A percentile compares a stretch with the other conserved stretches of the same genome.
phyloP scores from a whole-genome alignment of 2,797 vertebrate genomes.

The Microctenopoma stevenorrisi region DNA sequence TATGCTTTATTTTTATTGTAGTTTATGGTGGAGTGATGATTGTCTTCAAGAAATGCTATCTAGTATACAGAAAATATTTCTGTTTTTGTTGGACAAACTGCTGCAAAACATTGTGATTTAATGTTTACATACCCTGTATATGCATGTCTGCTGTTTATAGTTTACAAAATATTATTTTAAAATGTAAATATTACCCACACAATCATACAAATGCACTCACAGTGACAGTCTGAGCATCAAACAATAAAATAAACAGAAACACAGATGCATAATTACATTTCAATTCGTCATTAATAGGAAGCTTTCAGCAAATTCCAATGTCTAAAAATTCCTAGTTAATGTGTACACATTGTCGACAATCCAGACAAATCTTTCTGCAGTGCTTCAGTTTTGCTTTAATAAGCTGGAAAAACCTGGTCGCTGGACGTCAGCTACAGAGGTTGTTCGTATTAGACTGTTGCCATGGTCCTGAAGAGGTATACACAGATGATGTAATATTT shows the following conservation, averaged over 20 bases:
- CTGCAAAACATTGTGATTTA: constrained; percentile 33
- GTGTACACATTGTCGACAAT: constrained; percentile 73
- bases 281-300: constrained; percentile 27
- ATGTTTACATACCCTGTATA: constrained; percentile 64
- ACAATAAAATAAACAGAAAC: not conserved
- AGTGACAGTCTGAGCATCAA: constrained; percentile 42
- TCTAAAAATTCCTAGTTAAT: constrained; percentile 46
- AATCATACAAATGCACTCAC: constrained; percentile 39
- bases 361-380: constrained; percentile 55
- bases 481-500: constrained; percentile 77
- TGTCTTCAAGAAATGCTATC: constrained; percentile 83
- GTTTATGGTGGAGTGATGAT: constrained; percentile 86
- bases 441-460: constrained; percentile 61
- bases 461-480: constrained; percentile 67
- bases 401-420: constrained; percentile 64
- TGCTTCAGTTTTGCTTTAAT: constrained; percentile 45
- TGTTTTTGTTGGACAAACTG: constrained; percentile 88
- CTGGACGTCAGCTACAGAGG: constrained; percentile 49
- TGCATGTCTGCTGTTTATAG: constrained; percentile 54
- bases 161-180: constrained; percentile 35
- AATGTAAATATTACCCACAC: constrained; percentile 62
- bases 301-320: constrained; percentile 69
- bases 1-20: constrained; percentile 83
- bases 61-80: constrained; percentile 78
- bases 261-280: constrained; percentile 11